Evolutionary conservation across 2,888 invertebrate species (phyloP), one percentile per base, ranked within the genome.

Genomic region (Drosophila yooni): DNA sequence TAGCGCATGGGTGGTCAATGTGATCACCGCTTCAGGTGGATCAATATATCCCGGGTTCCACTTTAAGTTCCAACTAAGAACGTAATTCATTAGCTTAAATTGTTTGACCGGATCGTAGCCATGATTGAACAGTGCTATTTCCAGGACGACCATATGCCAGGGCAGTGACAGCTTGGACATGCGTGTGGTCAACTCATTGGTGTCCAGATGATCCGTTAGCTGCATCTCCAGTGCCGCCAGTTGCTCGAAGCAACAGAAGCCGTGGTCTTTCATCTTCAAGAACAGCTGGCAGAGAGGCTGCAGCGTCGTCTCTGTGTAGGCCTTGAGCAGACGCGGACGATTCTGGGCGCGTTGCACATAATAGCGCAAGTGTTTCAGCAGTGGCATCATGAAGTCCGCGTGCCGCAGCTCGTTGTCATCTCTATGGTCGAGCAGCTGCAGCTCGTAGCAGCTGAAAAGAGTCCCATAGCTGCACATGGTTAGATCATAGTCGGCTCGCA

Each of bases 181-280:
- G 0, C 90, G 81, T 1, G 25, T 0, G 3, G 72, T 3, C 0
- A 0, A 50, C 0, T 4, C 27, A 0, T 0, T 0, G 0, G 29
- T 11, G 0, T 21, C 5, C 27, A 64, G 56, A 2, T 66, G 8
- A 3, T 65, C 57, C 18, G 73, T 83, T 0, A 92, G 50, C 2
- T 76, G 68, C 25, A 79, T 74, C 27, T 92, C 91, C 7, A 93
- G 62, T 3, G 84, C 88, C 4, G 88, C 70, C 15, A 93, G 38
- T 40, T 93, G 92, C 15, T 88, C 85, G 50, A 92, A 90, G 60
- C 86, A 91, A 29, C 76, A 71, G 0, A 91, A 43, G 7, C 80
- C 73, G 8, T 79, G 83, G 0, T 77, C 57, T 4, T 88, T 83
- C 33, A 92, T 58, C 2, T 74, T 58, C 18, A 92, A 66, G 2